phyloP scores from a whole-genome alignment of 2,113 vertebrate genomes.

The Toxotes chatareus region DNA sequence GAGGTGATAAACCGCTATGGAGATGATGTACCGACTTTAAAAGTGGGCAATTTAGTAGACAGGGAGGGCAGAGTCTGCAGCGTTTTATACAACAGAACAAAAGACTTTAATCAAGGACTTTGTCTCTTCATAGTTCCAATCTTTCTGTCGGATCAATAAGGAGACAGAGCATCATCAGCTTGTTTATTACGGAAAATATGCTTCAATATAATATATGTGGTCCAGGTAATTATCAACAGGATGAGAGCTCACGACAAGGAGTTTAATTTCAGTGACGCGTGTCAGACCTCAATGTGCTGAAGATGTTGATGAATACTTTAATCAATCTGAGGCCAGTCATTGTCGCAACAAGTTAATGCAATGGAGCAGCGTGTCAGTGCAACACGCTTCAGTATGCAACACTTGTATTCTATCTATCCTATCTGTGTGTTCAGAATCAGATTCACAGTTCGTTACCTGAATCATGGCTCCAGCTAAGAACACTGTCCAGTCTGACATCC shows the following conservation, averaged over 20 bases:
- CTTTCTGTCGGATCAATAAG: conserved; percentile 29
- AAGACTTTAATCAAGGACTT: conserved; percentile 62
- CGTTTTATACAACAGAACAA: conserved; percentile 16
- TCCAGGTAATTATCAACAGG: conserved; percentile 35
- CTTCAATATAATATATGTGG: conserved; percentile 28
- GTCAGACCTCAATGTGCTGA: conserved; percentile 7
- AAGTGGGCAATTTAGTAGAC: conserved; percentile 21
- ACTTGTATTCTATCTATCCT: background rate
- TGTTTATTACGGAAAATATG: conserved; percentile 39
- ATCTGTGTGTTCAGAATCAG: conserved; percentile 5
- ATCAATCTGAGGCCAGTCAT: conserved; percentile 29
- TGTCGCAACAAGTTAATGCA: background rate
- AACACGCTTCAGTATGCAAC: background rate
- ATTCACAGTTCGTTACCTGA: conserved; percentile 83
- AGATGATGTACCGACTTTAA: background rate
- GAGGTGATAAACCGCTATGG: conserved; percentile 28
- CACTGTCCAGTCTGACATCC: conserved; percentile 91
- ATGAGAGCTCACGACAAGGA: conserved; percentile 25
- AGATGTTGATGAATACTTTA: conserved; percentile 15
- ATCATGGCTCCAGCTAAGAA: conserved; percentile 88
- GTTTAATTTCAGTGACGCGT: conserved; percentile 27
- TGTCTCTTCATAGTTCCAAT: conserved; percentile 32
- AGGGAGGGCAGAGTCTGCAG: conserved; percentile 27
- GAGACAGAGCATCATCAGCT: conserved; percentile 13
- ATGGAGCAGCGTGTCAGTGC: background rate